These are phyloP conservation scores for Cheilosia urbana DNA, from an alignment of 2,888 invertebrate species.

Conservation along the genomic window DNA sequence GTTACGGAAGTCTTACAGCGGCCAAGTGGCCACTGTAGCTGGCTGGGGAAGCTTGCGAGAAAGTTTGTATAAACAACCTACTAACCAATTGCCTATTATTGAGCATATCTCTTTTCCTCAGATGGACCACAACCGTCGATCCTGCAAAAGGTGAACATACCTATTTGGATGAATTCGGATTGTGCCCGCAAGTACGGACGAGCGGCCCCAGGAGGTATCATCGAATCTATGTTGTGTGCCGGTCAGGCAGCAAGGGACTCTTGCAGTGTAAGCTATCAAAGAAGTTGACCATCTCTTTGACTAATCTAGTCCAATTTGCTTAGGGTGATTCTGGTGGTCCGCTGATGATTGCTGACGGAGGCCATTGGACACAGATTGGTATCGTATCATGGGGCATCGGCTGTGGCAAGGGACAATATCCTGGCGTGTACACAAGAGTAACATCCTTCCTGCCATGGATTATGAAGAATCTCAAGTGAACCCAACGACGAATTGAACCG, in stretches of 20 bases:
- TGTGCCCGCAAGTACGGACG: slow-evolving; percentile 92
- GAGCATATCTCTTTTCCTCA: slow-evolving; percentile 80
- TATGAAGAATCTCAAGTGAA: slow-evolving; percentile 89
- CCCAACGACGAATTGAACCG: neutral
- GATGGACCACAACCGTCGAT: slow-evolving; percentile 92
- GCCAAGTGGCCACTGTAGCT: slow-evolving; percentile 91
- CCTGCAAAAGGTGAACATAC: slow-evolving; percentile 92
- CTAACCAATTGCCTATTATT: neutral
- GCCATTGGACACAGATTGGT: slow-evolving; percentile 92
- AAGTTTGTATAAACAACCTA: slow-evolving; percentile 84
- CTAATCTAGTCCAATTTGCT: neutral
- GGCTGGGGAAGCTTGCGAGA: slow-evolving; percentile 95
- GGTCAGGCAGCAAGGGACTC: slow-evolving; percentile 93
- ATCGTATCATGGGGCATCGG: slow-evolving; percentile 97
- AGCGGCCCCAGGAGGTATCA: slow-evolving; percentile 94
- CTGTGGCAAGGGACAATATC: slow-evolving; percentile 95
- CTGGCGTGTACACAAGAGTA: slow-evolving; percentile 94
- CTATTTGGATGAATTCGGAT: slow-evolving; percentile 91
- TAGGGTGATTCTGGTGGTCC: slow-evolving; percentile 96
- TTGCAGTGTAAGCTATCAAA: slow-evolving; percentile 89
- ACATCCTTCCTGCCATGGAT: slow-evolving; percentile 94
- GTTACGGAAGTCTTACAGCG: slow-evolving; percentile 86
- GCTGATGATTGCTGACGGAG: slow-evolving; percentile 90
- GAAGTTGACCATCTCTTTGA: neutral
- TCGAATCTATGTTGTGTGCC: slow-evolving; percentile 94